A percentile compares a stretch with the other conserved stretches of the same genome.
These are phyloP conservation scores for Labeo rohita DNA, from an alignment of 2,113 vertebrate species.

Conservation along the genomic window DNA sequence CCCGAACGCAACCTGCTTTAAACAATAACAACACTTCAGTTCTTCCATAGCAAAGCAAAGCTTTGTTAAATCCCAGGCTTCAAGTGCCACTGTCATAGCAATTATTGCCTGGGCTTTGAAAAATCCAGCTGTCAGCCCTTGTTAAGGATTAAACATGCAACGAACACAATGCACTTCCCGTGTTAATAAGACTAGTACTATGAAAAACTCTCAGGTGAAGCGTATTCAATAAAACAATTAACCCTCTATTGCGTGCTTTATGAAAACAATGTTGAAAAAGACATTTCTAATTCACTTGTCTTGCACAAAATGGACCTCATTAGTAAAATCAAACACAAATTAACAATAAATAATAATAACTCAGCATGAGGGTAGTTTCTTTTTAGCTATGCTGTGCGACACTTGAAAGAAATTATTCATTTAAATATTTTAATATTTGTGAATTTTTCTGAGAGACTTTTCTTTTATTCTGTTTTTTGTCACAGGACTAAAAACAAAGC, in stretches of 20 bases:
- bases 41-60: conserved; percentile 17
- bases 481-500: neutral
- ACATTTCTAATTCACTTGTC: conserved; percentile 9
- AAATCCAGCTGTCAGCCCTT: conserved; percentile 39
- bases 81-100: conserved; percentile 34
- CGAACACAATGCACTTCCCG: conserved; percentile 25
- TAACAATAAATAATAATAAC: neutral
- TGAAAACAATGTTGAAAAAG: conserved; percentile 1
- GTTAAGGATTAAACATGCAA: conserved; percentile 34
- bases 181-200: conserved; percentile 17
- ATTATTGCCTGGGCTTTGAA: conserved; percentile 32
- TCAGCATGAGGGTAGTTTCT: neutral
- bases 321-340: neutral
- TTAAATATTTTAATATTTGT: neutral
- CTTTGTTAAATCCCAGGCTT: conserved; percentile 31
- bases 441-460: neutral
- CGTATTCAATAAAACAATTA: neutral
- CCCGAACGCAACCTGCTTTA: conserved; percentile 35
- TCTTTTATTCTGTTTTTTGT: neutral
- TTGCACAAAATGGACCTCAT: conserved; percentile 2
- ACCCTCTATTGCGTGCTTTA: conserved; percentile 11
- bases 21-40: conserved; percentile 36
- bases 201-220: conserved; percentile 27
- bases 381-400: neutral
- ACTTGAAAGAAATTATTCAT: neutral